Evolutionary conservation across 2,888 invertebrate genomes (phyloP), one percentile per base, ranked within the genome.

Genomic region (Notodonta dromedarius): DNA sequence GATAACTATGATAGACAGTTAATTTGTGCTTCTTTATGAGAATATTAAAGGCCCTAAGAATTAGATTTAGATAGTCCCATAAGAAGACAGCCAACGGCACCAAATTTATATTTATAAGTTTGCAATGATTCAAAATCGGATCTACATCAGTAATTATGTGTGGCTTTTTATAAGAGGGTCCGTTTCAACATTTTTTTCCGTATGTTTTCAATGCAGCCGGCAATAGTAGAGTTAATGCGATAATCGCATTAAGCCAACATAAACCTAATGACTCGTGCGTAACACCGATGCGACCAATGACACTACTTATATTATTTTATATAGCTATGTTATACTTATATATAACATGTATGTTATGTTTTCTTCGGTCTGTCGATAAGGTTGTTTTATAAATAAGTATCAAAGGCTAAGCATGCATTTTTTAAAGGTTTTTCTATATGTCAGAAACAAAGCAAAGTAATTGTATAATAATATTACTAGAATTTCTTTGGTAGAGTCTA

Each of bases 171-270:
- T 6, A 16, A 8, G 50, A 16, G 50, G 50, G 14, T 11, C 16
- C 7, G 50, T 7, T 14, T 9, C 2, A 50, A 16, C 5, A 16
- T 46, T 16, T 1, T 9, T 7, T 16, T 0, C 35, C 32, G 53
- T 53, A 53, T 53, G 35, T 53, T 53, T 35, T 53, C 12, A 5
- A 16, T 5, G 4, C 16, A 9, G 50, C 50, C 16, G 11, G 50
- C 11, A 50, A 50, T 16, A 14, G 50, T 50, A 55, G 40, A 40
- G 39, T 7, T 71, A 71, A 71, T 64, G 72, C 65, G 62, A 63
- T 71, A 63, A 68, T 57, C 69, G 55, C 72, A 65, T 67, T 61
- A 74, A 61, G 46, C 56, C 58, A 55, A 52, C 50, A 59, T 61
- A 56, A 56, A 57, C 52, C 53, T 60, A 50, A 56, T 55, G 72